These are phyloP conservation scores for Atrina japonica DNA, from an alignment of 2,888 invertebrate genomes.

Conservation along the genomic window DNA sequence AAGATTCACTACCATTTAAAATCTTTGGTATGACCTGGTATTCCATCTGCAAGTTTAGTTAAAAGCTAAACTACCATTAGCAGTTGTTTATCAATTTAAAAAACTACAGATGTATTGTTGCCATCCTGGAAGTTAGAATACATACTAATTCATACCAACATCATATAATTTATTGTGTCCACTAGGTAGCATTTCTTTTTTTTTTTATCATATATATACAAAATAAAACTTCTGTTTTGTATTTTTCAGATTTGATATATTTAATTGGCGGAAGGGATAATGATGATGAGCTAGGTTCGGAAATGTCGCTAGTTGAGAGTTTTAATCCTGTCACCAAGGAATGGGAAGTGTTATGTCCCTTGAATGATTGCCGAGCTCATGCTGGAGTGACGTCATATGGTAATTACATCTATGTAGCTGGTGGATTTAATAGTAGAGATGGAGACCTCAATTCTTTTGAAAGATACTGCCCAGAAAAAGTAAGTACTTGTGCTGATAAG, in stretches of 20 bases:
- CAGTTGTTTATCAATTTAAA: no score
- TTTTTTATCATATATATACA: no score
- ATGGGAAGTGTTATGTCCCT: constrained; percentile 89
- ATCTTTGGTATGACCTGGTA: no score
- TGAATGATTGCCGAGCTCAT: constrained; percentile 92
- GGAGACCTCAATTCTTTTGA: constrained; percentile 91
- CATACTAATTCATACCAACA: no score
- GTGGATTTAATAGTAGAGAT: constrained; percentile 91
- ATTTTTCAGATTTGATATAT: constrained; percentile 88
- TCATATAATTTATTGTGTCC: no score
- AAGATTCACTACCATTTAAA: no score
- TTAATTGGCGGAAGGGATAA: constrained; percentile 90
- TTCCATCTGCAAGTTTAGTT: no score
- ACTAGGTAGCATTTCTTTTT: no score
- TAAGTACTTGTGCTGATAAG: constrained; percentile 81
- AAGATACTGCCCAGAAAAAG: constrained; percentile 90
- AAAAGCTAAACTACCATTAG: no score
- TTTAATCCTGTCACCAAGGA: constrained; percentile 87
- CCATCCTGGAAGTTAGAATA: no score
- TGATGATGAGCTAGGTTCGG: constrained; percentile 54
- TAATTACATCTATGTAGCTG: constrained; percentile 91
- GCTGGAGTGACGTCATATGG: constrained; percentile 92
- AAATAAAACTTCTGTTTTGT: no score
- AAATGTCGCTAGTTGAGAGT: constrained; percentile 71
- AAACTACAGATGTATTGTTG: no score